Evolutionary conservation across 2,888 invertebrate species (phyloP).

Genomic region (Ariolimax columbianus): DNA sequence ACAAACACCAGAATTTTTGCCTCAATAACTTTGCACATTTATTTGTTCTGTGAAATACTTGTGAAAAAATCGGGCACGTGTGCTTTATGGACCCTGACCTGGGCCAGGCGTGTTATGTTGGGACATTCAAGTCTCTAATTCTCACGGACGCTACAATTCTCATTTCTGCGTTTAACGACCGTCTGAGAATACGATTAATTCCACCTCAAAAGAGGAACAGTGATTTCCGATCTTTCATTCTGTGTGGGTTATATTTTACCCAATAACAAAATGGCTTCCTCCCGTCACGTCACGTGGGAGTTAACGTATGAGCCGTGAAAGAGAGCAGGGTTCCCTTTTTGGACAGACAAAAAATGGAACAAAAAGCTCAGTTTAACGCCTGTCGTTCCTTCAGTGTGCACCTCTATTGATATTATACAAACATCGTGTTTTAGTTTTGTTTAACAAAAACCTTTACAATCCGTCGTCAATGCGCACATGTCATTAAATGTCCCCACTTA

Average conservation of each 20-base stretch:
- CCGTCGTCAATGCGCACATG: too few relatives aligned
- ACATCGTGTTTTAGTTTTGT: too few relatives aligned
- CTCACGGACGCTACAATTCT: conserved; percentile 31
- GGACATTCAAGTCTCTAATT: conserved; percentile 19
- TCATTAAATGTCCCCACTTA: too few relatives aligned
- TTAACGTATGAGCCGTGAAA: background rate
- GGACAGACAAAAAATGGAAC: background rate
- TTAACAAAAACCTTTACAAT: too few relatives aligned
- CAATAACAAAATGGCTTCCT: background rate
- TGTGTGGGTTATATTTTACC: background rate
- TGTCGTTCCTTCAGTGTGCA: background rate
- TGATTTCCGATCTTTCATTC: background rate
- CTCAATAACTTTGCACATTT: too few relatives aligned
- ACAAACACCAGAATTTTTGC: too few relatives aligned
- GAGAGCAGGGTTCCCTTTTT: background rate
- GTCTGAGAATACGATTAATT: conserved; percentile 35
- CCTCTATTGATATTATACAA: background rate
- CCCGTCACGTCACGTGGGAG: background rate
- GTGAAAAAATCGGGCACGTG: background rate
- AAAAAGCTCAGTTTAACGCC: background rate
- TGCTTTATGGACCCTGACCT: conserved; percentile 37
- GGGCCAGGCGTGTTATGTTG: conserved; percentile 23
- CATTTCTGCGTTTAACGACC: conserved; percentile 40
- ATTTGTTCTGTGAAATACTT: conserved; percentile 14
- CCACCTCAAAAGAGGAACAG: conserved; percentile 21